These are phyloP conservation scores for Danionella cerebrum DNA, from an alignment of 2,113 vertebrate genomes.

Conservation along the genomic window DNA sequence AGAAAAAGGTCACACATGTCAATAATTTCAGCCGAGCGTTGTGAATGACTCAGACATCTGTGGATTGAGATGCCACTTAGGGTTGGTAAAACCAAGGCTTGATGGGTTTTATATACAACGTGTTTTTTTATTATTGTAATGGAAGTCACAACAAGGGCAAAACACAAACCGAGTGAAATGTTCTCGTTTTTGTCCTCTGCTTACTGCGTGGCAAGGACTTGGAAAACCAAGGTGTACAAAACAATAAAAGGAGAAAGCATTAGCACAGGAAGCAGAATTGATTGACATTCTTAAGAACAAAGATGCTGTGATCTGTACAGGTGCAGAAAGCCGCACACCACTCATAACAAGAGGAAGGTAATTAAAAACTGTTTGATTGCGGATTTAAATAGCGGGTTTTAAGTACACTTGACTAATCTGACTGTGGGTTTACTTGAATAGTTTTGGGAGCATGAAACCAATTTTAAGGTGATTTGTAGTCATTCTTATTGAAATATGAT, in stretches of 20 bases:
- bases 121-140: background rate
- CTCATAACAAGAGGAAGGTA: background rate
- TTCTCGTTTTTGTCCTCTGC: background rate
- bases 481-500: too few relatives aligned
- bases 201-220: background rate
- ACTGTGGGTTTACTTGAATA: too few relatives aligned
- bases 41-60: slow-evolving; percentile 5
- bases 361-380: too few relatives aligned
- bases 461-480: too few relatives aligned
- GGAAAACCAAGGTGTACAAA: background rate
- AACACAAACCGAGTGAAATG: background rate
- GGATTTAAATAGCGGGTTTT: too few relatives aligned
- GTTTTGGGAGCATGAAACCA: too few relatives aligned
- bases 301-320: background rate
- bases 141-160: background rate
- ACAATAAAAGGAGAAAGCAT: background rate
- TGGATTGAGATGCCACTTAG: background rate
- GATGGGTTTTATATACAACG: slow-evolving; percentile 1
- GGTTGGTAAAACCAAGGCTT: background rate
- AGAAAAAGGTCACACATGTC: background rate
- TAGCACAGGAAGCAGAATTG: background rate
- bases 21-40: background rate
- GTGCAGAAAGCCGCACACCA: background rate
- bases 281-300: background rate
- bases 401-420: too few relatives aligned